Evolutionary conservation across 2,113 vertebrate species (phyloP), one percentile per base, ranked within the genome.

Genomic region (Oceanites oceanicus): DNA sequence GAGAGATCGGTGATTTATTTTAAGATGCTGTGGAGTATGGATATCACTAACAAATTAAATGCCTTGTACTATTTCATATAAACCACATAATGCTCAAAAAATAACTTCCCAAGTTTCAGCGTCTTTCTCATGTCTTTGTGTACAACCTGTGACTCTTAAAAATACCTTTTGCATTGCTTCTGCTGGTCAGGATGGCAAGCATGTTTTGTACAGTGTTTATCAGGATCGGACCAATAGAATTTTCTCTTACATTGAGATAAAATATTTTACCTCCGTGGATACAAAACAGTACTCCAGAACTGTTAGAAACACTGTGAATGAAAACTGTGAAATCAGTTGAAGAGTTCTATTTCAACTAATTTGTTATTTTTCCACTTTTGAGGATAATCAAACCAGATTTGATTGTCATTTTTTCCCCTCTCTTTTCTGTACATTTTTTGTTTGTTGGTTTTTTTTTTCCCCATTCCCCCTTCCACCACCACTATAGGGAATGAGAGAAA

Each of bases 191-290:
- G 45, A 15, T 16, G 29, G 40, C 11, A 19, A 38, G n/a, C 2
- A 0, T 21, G 5, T 14, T 50, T 68, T 40, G 20, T 7, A 20
- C 6, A 0, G 16, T 32, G 1, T 19, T 63, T 65, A 38, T 30
- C n/a, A 59, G 13, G 14, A 42, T 25, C 34, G 65, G 38, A 34
- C 11, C 25, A 8, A 7, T 5, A 13, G 11, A 34, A 10, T 66
- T 66, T 61, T 66, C 32, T 76, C 13, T 45, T 67, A 40, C 5
- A 17, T 1, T 2, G 40, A 62, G 42, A 50, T 36, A 53, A 84
- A 85, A 21, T 23, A n/a, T 70, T 88, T 79, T 29, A 21, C 26
- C 19, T 61, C 25, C 1, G 0, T 8, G 40, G 49, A 42, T n/a
- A 13, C 9, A 58, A 38, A 45, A 19, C 15, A 13, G 16, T 23